Evolutionary conservation across 2,113 vertebrate species (phyloP).

Genomic region (Alces alces): DNA sequence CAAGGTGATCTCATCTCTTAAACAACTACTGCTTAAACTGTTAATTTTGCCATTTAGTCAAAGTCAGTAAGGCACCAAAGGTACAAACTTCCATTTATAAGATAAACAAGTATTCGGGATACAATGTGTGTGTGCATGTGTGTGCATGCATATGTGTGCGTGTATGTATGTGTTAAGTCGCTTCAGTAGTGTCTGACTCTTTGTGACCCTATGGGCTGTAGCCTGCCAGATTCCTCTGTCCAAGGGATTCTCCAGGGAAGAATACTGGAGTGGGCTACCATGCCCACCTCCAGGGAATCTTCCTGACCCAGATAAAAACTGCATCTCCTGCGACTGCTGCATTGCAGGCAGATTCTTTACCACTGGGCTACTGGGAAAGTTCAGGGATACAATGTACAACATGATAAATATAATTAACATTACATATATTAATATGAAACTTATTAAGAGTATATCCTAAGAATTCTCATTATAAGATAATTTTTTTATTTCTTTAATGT

Average conservation of each 20-base stretch:
- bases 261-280: background rate
- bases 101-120: background rate
- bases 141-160: rapidly evolving
- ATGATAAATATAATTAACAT: background rate
- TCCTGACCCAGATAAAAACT: background rate
- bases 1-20: background rate
- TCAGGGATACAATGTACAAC: background rate
- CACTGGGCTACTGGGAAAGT: background rate
- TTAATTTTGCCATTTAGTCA: constrained; percentile 7
- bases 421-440: background rate
- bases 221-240: background rate
- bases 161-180: too few relatives aligned
- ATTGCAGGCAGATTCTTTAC: background rate
- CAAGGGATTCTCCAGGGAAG: background rate
- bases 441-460: background rate
- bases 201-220: background rate
- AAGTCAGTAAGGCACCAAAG: background rate
- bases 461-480: background rate
- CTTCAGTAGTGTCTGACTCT: background rate
- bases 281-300: background rate
- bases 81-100: background rate
- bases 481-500: background rate
- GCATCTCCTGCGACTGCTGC: background rate
- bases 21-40: background rate
- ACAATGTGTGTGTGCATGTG: background rate